Conservation (phyloP, 2,797 vertebrate genomes). For the Sternotherus odoratus region DNA sequence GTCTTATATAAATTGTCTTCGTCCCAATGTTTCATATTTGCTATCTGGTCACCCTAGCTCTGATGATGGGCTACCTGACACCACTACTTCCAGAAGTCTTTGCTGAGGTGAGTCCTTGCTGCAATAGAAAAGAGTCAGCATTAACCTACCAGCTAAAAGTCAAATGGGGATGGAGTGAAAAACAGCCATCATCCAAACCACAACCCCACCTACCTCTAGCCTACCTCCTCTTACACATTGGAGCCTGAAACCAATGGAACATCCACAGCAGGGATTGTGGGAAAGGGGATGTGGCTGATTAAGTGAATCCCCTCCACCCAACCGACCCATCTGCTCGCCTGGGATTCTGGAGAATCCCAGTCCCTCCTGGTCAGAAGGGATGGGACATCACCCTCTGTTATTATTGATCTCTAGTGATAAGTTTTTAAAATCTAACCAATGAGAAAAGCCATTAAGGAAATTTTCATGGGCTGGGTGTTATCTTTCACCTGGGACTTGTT, state of each 20-base stretch:
- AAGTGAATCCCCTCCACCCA: background rate
- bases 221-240: too few species aligned
- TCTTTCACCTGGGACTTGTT: background rate
- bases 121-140: background rate
- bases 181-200: background rate
- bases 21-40: background rate
- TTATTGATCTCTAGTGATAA: background rate
- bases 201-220: background rate
- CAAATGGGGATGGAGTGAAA: background rate
- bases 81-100: background rate
- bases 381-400: background rate
- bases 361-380: background rate
- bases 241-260: background rate
- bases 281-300: background rate
- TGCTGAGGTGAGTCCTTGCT: background rate
- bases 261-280: background rate
- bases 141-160: background rate
- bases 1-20: too few species aligned
- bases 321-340: background rate
- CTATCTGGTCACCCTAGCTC: too few species aligned
- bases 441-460: background rate
- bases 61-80: background rate
- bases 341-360: background rate
- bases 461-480: background rate
- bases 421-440: background rate